phyloP scores from a whole-genome alignment of 2,797 vertebrate species.

The Pipistrellus nathusii region DNA sequence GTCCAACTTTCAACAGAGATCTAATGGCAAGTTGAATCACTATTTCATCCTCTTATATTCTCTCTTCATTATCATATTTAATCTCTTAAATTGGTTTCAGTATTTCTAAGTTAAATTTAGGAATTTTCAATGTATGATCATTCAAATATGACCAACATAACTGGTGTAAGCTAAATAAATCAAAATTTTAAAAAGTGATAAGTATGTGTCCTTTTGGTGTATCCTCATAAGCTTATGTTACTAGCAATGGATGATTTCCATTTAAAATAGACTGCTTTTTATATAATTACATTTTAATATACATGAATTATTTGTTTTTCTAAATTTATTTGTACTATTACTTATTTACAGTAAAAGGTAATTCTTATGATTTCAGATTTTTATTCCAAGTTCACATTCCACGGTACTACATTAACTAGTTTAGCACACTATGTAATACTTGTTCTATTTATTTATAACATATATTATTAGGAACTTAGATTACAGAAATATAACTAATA shows the following conservation, averaged over 20 bases:
- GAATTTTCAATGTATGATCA: not conserved
- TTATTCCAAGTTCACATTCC: conserved; percentile 36
- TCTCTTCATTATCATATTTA: not conserved
- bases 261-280: conserved; percentile 22
- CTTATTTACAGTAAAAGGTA: not conserved
- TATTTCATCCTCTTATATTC: not conserved
- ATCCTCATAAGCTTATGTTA: not conserved
- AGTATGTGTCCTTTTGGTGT: not conserved
- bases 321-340: conserved; percentile 37
- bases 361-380: conserved; percentile 36
- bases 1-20: conserved; percentile 22
- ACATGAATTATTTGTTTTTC: not conserved
- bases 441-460: conserved; percentile 67
- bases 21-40: not conserved
- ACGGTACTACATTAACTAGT: not conserved
- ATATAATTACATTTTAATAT: not conserved
- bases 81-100: not conserved
- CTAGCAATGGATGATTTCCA: not conserved
- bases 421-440: not conserved
- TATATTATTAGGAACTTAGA: conserved; percentile 69
- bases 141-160: not conserved
- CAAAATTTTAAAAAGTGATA: not conserved
- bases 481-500: conserved; percentile 81
- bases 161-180: not conserved
- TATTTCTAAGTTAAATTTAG: not conserved